Percentiles rank a stretch among this genome's conserved stretches.
Evolutionary conservation across 2,888 invertebrate species (phyloP).

Genomic region (Onchidella celtica): DNA sequence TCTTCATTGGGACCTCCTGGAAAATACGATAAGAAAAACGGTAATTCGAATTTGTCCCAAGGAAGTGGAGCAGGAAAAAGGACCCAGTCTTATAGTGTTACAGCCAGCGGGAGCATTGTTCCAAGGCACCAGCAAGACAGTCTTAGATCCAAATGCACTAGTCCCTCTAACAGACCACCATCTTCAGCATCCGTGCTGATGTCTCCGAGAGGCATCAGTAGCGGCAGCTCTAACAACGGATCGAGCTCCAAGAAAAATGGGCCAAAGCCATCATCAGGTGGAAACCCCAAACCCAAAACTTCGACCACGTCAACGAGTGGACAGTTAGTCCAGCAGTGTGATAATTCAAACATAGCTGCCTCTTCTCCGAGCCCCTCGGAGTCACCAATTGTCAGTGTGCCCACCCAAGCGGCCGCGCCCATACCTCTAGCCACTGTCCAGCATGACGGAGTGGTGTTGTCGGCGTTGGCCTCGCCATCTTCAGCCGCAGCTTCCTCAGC

Average conservation of each 20-base stretch:
- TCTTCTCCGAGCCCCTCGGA: background rate
- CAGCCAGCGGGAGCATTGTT: background rate
- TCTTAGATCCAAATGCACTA: background rate
- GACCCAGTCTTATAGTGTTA: background rate
- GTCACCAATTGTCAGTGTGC: constrained; percentile 10
- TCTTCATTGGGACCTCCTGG: background rate
- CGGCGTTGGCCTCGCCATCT: constrained; percentile 47
- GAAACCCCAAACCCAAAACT: background rate
- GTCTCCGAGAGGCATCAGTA: background rate
- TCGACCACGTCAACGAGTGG: background rate
- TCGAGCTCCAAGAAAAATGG: constrained; percentile 9
- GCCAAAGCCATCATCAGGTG: background rate
- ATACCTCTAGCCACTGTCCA: constrained; percentile 40
- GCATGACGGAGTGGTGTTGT: constrained; percentile 41
- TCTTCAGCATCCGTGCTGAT: background rate
- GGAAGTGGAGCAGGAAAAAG: background rate
- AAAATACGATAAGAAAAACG: background rate
- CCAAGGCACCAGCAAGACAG: background rate
- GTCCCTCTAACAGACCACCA: background rate
- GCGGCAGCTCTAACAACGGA: background rate
- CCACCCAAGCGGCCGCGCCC: constrained; percentile 17
- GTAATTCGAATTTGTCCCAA: background rate
- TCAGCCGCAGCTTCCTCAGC: constrained; percentile 43
- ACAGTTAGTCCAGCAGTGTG: background rate
- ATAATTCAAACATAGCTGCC: background rate